Base-by-base conservation (phyloP, 2,797 vertebrate species). In the Melanotaenia pygmaea region DNA sequence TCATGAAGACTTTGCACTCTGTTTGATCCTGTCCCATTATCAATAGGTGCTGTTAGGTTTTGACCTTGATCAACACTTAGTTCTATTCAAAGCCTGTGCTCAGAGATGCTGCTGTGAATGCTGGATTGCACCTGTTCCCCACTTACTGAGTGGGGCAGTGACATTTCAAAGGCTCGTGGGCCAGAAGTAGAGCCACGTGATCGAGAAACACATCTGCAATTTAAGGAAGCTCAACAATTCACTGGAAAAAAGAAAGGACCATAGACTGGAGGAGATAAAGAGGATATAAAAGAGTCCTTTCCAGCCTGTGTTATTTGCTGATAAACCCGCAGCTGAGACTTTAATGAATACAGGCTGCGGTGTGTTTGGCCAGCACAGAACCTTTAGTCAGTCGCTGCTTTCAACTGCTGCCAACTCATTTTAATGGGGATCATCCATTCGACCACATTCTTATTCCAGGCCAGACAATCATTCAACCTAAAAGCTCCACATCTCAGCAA, bases 401-500 rank as follows among this genome's bases (percentile, higher is more conserved):
- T 91, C 84, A 92, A 88, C 77, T 69, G 77, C 82, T 91, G 91
- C 92, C 93, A 93, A 89, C 84, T 94, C 79, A 89, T 92, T 92
- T 92, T 81, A 88, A 81, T 64, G 70, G 70, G 82, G 89, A 91
- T 93, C 85, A 90, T 89, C 88, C 73, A 67, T 81, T 81, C 74
- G 47, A 75, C 76, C 76, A 73, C 73, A 54, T 87, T 86, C 82
- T 88, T 84, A 80, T 86, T 89, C 86, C 66, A 74, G 77, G 82
- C 85, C 76, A 81, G 79, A 86, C 80, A 70, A 83, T 90, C 80
- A 69, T 77, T 88, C 74, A 84, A 62, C 79, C 74, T 83, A 74
- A 89, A 86, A 80, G 86, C 70, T 56, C 75, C 80, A 47, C 82
- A 69, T 84, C 77, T 77, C 78, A 67, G 71, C 83, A 66, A 72